Base-by-base conservation (phyloP, 64 coral and sea anemone genomes). In the Montipora foliosa region DNA sequence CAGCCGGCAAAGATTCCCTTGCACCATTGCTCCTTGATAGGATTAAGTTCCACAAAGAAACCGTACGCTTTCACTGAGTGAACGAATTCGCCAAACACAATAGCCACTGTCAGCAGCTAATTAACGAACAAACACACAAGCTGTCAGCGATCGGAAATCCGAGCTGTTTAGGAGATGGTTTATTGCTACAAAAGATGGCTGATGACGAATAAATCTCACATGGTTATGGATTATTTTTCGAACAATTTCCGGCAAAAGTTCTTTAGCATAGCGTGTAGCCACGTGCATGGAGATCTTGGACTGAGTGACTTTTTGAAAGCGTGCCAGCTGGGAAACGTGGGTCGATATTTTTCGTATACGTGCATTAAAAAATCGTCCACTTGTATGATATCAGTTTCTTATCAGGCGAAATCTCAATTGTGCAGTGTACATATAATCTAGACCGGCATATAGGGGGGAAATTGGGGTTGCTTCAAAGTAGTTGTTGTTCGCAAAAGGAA, bases 211-310 rank as follows among this genome's bases (percentile, higher is more conserved):
- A 57, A 37, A 69, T 48, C 82, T 71, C 82, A 71, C 64, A 13
- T 17, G 82, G 82, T 22, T 2, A 86, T 71, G 4, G 16, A 49
- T 10, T 48, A 70, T 86, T 86, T 72, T 46, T 59, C 48, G 17
- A 46, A 51, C 68, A 66, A 46, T 66, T 86, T 86, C 82, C 82
- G 68, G 82, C 22, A 51, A 86, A 22, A 46, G 7, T 4, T 84
- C 44, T 50, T 51, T 19, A 11, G 37, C 64, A 5, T 59, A 51
- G 82, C 82, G 66, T 86, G 82, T 37, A 37, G 15, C 16, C 15
- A 48, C 55, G 10, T 15, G 44, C 17, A 67, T 14, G 15, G 37
- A 15, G 29, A 25, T 13, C 62, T 62, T 67, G 24, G 8, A 62
- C 44, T 1, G 24, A 14, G 16, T 82, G 8, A 47, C 45, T 2